Conservation (phyloP, 2,888 invertebrate species). For the Drosophila affinis region DNA sequence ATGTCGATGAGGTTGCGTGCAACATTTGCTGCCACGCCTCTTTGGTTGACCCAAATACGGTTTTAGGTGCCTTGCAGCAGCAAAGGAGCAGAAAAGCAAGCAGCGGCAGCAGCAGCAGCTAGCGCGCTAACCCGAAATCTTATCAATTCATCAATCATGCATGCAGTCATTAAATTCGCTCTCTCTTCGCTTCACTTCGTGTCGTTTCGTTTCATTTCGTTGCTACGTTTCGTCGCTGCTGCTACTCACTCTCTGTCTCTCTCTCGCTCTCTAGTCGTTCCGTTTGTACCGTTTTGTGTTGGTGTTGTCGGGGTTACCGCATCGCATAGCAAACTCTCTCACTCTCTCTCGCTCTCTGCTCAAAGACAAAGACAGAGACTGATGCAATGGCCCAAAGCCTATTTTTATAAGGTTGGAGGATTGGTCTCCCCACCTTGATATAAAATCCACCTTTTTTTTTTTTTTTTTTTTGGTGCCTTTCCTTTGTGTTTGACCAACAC, state of each 20-base stretch:
- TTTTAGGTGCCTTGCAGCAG: constrained; percentile 43
- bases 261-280: background rate
- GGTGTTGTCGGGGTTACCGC: constrained; percentile 39
- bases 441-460: background rate
- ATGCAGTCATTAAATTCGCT: constrained; percentile 68
- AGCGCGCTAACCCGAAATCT: constrained; percentile 48
- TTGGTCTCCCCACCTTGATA: background rate
- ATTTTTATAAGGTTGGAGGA: background rate
- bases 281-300: constrained; percentile 3
- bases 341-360: background rate
- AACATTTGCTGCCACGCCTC: constrained; percentile 59
- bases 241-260: constrained; percentile 12
- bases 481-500: background rate
- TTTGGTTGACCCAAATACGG: constrained; percentile 62
- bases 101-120: constrained; percentile 17
- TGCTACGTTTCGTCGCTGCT: constrained; percentile 15
- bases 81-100: constrained; percentile 5
- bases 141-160: constrained; percentile 76
- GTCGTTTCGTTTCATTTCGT: too few relatives aligned
- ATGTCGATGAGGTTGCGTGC: constrained; percentile 47
- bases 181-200: background rate
- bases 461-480: too few relatives aligned
- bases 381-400: background rate
- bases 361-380: background rate
- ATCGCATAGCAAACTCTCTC: constrained; percentile 8